Conservation (phyloP, 2,797 vertebrate species). For the Lateolabrax maculatus region DNA sequence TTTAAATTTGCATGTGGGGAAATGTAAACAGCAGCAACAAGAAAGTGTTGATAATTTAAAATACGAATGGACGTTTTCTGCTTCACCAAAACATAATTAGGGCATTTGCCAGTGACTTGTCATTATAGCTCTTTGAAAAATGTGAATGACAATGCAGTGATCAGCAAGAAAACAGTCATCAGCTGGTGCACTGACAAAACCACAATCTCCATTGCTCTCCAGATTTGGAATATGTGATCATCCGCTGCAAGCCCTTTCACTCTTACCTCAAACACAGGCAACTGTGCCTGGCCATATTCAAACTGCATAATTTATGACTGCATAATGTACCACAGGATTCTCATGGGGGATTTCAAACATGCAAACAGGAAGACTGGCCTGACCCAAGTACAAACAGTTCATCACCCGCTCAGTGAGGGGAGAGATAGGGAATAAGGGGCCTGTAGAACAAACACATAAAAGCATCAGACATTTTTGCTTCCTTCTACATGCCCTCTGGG, state of each 20-base stretch:
- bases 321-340: background rate
- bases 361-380: background rate
- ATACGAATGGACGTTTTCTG: constrained; percentile 12
- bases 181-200: constrained; percentile 31
- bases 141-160: background rate
- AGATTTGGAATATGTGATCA: constrained; percentile 20
- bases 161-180: constrained; percentile 23
- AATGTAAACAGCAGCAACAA: too few species aligned
- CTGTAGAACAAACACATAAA: background rate
- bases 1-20: too few species aligned
- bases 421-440: background rate
- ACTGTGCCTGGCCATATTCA: background rate
- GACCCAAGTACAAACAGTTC: background rate
- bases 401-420: background rate
- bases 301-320: constrained; percentile 9
- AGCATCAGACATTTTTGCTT: background rate
- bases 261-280: constrained; percentile 18
- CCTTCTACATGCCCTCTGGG: background rate
- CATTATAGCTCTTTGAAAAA: background rate
- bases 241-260: constrained; percentile 4
- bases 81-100: constrained; percentile 24
- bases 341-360: constrained; percentile 7
- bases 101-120: background rate
- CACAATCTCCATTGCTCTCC: constrained; percentile 2
- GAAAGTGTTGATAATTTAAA: background rate